phyloP scores from a whole-genome alignment of 2,113 vertebrate genomes.

The Phainopepla nitens region DNA sequence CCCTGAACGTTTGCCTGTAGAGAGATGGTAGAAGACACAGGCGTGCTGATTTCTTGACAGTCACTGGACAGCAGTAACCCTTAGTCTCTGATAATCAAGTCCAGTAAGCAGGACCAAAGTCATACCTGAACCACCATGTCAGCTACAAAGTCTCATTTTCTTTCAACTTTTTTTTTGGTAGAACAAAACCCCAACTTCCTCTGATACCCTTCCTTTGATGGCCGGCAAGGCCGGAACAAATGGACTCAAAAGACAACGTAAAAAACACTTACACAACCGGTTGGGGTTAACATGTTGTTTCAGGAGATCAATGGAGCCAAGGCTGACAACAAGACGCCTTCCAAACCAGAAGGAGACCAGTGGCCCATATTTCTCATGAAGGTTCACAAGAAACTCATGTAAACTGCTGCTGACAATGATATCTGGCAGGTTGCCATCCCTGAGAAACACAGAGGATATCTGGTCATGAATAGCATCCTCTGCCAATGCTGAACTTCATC shows the following conservation, averaged over 20 bases:
- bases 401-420: slow-evolving; percentile 86
- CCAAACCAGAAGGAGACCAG: slow-evolving; percentile 97
- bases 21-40: neutral
- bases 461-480: neutral
- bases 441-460: slow-evolving; percentile 40
- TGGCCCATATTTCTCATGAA: slow-evolving; percentile 87
- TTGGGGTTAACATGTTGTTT: slow-evolving; percentile 92
- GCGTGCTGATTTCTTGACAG: neutral
- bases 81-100: neutral
- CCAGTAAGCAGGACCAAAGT: neutral
- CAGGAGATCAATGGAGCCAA: slow-evolving; percentile 84
- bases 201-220: neutral
- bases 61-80: neutral
- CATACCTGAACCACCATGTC: neutral
- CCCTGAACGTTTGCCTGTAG: neutral
- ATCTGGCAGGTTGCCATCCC: slow-evolving; percentile 94
- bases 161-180: neutral
- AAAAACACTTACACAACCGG: slow-evolving; percentile 79
- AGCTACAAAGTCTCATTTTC: neutral
- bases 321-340: slow-evolving; percentile 87
- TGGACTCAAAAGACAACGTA: neutral
- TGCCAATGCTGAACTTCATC: neutral
- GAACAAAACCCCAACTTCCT: neutral
- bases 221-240: neutral
- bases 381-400: slow-evolving; percentile 87